Evolutionary conservation across 2,113 vertebrate genomes (phyloP).

Genomic region (Tetrax tetrax): DNA sequence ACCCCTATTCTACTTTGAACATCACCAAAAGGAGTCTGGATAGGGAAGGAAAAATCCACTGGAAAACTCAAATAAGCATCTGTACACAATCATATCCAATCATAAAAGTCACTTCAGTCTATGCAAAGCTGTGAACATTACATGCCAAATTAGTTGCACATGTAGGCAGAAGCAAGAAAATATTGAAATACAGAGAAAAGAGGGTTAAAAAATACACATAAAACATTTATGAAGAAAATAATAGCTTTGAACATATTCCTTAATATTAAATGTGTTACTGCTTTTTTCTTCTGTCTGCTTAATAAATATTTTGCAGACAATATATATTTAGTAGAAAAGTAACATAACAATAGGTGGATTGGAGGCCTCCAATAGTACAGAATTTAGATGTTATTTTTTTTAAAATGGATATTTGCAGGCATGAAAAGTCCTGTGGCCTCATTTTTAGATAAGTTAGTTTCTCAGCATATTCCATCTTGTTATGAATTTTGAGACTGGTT

Average conservation of each 20-base stretch:
- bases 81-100: not conserved
- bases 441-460: slow-evolving; percentile 45
- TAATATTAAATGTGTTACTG: not conserved
- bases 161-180: slow-evolving; percentile 38
- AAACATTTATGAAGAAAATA: not conserved
- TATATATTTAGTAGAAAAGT: not conserved
- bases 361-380: not conserved
- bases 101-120: slow-evolving; percentile 21
- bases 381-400: not conserved
- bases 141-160: slow-evolving; percentile 41
- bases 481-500: slow-evolving; percentile 37
- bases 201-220: not conserved
- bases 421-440: not conserved
- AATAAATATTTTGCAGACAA: not conserved
- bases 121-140: slow-evolving; percentile 40
- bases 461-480: slow-evolving; percentile 29
- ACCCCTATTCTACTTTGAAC: not conserved
- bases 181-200: not conserved
- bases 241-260: not conserved
- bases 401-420: slow-evolving; percentile 36
- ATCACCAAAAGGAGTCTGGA: not conserved
- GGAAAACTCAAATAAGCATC: slow-evolving; percentile 36
- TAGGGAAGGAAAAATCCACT: slow-evolving; percentile 3
- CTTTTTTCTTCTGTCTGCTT: not conserved
- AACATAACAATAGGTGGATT: not conserved